phyloP scores from a whole-genome alignment of 2,797 vertebrate genomes.

The Pyrocephalus nanus region DNA sequence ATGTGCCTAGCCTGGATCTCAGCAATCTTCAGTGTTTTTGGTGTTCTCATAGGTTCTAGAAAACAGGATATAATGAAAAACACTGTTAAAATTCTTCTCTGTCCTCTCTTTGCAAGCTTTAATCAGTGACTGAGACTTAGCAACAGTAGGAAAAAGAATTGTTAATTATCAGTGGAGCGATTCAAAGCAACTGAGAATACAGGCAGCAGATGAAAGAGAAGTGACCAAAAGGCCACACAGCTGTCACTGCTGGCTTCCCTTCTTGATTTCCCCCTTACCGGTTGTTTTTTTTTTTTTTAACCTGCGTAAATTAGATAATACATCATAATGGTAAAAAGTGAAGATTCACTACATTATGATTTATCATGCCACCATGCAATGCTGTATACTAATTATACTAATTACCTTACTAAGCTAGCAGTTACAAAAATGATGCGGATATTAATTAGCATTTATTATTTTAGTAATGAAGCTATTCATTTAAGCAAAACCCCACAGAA shows the following conservation, averaged over 20 bases:
- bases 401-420: slow-evolving; percentile 77
- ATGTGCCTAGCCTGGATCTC: slow-evolving; percentile 94
- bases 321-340: slow-evolving; percentile 75
- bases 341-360: slow-evolving; percentile 72
- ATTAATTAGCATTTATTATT: slow-evolving; percentile 78
- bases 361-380: slow-evolving; percentile 74
- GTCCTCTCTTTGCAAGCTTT: background rate
- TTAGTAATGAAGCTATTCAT: slow-evolving; percentile 66
- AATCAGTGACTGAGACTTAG: background rate
- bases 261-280: background rate
- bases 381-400: slow-evolving; percentile 78
- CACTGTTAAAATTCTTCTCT: background rate
- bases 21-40: slow-evolving; percentile 94
- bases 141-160: slow-evolving; percentile 45
- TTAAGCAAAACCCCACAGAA: slow-evolving; percentile 53
- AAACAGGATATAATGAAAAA: slow-evolving; percentile 3
- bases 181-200: slow-evolving; percentile 23
- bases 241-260: slow-evolving; percentile 14
- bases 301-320: slow-evolving; percentile 75
- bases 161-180: slow-evolving; percentile 32
- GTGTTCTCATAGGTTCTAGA: slow-evolving; percentile 95
- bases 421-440: slow-evolving; percentile 71
- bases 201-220: slow-evolving; percentile 42
- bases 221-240: slow-evolving; percentile 42
- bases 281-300: background rate